A percentile compares a stretch with the other conserved stretches of the same genome.
phyloP scores from a whole-genome alignment of 2,888 invertebrate genomes.

The Cryptus armator region DNA sequence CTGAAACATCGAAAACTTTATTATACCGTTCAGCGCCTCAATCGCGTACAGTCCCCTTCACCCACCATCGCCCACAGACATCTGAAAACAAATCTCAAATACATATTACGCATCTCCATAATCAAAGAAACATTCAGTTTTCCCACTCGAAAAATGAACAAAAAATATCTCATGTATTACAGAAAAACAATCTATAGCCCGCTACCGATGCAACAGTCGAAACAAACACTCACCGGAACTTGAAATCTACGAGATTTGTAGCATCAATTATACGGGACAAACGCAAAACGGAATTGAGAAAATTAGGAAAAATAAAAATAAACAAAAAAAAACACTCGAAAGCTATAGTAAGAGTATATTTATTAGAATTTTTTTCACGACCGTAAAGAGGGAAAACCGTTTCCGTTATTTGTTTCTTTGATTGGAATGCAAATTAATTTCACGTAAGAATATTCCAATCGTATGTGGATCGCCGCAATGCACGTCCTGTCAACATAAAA shows the following conservation, averaged over 20 bases:
- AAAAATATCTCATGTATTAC: not conserved
- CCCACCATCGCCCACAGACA: not conserved
- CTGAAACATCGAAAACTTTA: constrained; percentile 69
- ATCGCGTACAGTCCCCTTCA: constrained; percentile 15
- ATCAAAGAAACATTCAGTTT: constrained; percentile 66
- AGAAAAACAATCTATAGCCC: not conserved
- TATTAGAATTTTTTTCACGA: constrained; percentile 2
- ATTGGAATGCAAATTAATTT: constrained; percentile 47
- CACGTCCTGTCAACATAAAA: constrained; percentile 66
- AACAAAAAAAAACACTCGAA: constrained; percentile 20
- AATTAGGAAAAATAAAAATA: constrained; percentile 13
- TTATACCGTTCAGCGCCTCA: constrained; percentile 43
- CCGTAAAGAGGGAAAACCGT: constrained; percentile 49
- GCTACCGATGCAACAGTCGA: not conserved
- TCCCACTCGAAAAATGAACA: constrained; percentile 20
- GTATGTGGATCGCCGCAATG: constrained; percentile 40
- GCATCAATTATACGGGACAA: not conserved
- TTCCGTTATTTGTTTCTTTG: constrained; percentile 59
- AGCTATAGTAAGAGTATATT: constrained; percentile 3
- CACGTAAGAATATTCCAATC: constrained; percentile 32
- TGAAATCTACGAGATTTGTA: not conserved
- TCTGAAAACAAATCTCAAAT: constrained; percentile 53
- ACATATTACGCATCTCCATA: constrained; percentile 28
- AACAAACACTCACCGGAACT: constrained; percentile 10
- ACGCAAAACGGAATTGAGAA: not conserved